These are phyloP conservation scores for Rhincodon typus DNA, from an alignment of 2,797 vertebrate species.

Conservation along the genomic window DNA sequence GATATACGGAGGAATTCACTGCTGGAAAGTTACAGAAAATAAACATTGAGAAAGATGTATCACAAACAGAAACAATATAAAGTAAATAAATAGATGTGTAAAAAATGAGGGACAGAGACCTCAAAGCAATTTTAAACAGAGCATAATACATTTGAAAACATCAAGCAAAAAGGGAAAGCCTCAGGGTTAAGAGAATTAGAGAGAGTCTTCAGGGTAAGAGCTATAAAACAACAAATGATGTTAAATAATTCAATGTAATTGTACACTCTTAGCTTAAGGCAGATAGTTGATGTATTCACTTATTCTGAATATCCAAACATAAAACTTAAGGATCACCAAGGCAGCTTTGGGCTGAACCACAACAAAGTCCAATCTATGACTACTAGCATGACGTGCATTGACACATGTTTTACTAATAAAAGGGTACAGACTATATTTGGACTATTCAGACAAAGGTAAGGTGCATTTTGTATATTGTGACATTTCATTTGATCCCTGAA, in stretches of 20 bases:
- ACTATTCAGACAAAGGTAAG: neutral
- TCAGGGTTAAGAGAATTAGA: neutral
- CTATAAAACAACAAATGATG: neutral
- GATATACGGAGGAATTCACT: neutral
- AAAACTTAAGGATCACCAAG: neutral
- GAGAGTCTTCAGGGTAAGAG: neutral
- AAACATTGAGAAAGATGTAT: neutral
- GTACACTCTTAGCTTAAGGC: constrained; percentile 14
- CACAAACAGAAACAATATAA: neutral
- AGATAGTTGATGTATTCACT: neutral
- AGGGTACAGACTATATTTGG: neutral
- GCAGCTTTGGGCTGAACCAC: neutral
- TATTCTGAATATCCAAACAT: constrained; percentile 24
- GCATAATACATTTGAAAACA: neutral
- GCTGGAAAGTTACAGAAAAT: neutral
- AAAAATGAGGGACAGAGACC: neutral
- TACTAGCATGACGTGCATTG: neutral
- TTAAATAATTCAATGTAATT: neutral
- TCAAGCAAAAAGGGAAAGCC: neutral
- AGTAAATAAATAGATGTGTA: neutral
- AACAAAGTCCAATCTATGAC: neutral
- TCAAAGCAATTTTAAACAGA: neutral
- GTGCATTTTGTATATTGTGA: neutral
- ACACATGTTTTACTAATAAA: neutral
- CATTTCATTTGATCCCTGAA: neutral